Percentiles rank a stretch among this genome's conserved stretches.
Conservation (phyloP, 2,888 invertebrate genomes). For the Seira ritae region DNA sequence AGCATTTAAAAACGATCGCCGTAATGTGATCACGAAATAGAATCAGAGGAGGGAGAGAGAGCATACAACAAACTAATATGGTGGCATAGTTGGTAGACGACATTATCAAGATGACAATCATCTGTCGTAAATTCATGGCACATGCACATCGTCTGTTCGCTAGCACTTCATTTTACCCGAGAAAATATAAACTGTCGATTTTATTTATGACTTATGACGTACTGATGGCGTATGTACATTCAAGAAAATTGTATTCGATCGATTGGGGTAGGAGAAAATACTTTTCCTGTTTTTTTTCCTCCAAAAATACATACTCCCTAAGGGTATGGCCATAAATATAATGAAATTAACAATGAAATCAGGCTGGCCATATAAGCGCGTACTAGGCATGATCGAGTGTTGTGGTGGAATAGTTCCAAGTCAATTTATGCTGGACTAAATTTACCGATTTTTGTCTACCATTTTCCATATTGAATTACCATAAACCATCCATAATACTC, state of each 20-base stretch:
- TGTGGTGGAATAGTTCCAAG: too few relatives aligned
- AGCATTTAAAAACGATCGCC: not conserved
- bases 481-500: conserved; percentile 44
- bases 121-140: conserved; percentile 62
- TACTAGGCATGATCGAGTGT: too few relatives aligned
- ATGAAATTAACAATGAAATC: not conserved
- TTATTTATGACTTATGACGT: not conserved
- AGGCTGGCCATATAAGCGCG: not conserved
- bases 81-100: too few relatives aligned
- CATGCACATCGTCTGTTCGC: conserved; percentile 30
- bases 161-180: too few relatives aligned
- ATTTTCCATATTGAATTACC: conserved; percentile 51
- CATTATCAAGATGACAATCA: conserved; percentile 57
- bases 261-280: not conserved
- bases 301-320: not conserved
- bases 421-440: too few relatives aligned
- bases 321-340: not conserved
- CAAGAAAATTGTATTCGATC: not conserved
- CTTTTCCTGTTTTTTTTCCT: conserved; percentile 1
- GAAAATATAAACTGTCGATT: too few relatives aligned
- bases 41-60: conserved; percentile 25
- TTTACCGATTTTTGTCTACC: not conserved
- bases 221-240: not conserved
- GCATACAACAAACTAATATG: conserved; percentile 4
- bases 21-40: not conserved